Evolutionary conservation across 2,888 invertebrate genomes (phyloP).

Genomic region (Cataglyphis cursor): DNA sequence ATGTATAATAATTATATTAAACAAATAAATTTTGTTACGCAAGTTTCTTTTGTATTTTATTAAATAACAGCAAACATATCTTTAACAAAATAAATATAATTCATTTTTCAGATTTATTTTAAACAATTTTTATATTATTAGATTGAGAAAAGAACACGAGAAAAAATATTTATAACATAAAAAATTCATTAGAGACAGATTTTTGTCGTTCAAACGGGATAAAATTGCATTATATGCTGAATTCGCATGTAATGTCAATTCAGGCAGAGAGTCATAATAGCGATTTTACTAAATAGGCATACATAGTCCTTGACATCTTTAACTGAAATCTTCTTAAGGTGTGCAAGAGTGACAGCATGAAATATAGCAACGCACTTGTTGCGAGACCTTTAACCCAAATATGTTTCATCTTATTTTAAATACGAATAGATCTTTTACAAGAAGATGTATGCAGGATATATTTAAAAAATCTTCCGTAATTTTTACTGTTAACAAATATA

Average conservation of each 20-base stretch:
- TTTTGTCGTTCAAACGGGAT: background rate
- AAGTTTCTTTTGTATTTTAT: background rate
- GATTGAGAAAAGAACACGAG: background rate
- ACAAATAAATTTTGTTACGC: background rate
- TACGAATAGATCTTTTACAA: background rate
- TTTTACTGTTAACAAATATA: background rate
- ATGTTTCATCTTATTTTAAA: constrained; percentile 18
- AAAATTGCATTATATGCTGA: background rate
- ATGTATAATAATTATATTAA: no score
- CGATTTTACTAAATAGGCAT: constrained; percentile 42
- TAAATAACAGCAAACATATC: background rate
- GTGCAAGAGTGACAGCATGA: constrained; percentile 19
- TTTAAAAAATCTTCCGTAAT: background rate
- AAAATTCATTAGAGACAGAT: background rate
- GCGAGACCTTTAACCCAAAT: constrained; percentile 18
- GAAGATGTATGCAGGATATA: background rate
- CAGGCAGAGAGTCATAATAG: constrained; percentile 24
- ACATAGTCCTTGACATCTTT: constrained; percentile 47
- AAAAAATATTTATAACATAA: background rate
- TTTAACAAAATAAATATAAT: background rate
- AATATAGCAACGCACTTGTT: constrained; percentile 17
- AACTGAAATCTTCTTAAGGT: constrained; percentile 23
- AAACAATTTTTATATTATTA: constrained; percentile 4
- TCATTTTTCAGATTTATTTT: background rate
- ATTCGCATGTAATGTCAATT: constrained; percentile 23